Evolutionary conservation across 2,888 invertebrate genomes (phyloP).

Genomic region (Sinohyriopsis cumingii): DNA sequence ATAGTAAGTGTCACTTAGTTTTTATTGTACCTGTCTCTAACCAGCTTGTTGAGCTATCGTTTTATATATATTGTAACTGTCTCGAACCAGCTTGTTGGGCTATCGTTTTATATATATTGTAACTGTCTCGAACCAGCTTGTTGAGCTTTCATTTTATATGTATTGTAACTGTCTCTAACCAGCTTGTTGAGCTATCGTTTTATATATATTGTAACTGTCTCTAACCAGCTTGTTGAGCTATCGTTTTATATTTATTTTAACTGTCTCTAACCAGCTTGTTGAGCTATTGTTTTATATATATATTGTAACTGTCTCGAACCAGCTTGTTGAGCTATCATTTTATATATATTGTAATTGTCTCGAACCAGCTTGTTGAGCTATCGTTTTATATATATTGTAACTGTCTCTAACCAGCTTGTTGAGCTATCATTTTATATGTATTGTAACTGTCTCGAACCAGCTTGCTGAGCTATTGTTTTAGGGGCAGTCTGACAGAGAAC

Average conservation of each 20-base stretch:
- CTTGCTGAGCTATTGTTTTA: no score
- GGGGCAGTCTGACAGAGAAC: no score
- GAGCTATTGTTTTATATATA: no score
- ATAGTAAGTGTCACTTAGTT: conserved; percentile 78
- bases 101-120: no score
- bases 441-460: not conserved
- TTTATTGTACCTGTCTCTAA: not conserved
- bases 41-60: not conserved
- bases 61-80: no score
- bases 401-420: not conserved
- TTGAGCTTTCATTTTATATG: no score
- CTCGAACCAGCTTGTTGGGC: not conserved
- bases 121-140: not conserved
- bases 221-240: not conserved
- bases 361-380: not conserved
- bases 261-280: not conserved
- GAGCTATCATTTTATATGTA: no score
- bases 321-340: not conserved
- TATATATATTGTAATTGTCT: no score
- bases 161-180: not conserved
- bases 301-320: not conserved
- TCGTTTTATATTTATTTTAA: no score
- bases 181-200: not conserved
- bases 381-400: no score
- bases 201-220: no score